A percentile compares a stretch with the other conserved stretches of the same genome.
phyloP scores from a whole-genome alignment of 2,797 vertebrate genomes.

The Okamejei kenojei region DNA sequence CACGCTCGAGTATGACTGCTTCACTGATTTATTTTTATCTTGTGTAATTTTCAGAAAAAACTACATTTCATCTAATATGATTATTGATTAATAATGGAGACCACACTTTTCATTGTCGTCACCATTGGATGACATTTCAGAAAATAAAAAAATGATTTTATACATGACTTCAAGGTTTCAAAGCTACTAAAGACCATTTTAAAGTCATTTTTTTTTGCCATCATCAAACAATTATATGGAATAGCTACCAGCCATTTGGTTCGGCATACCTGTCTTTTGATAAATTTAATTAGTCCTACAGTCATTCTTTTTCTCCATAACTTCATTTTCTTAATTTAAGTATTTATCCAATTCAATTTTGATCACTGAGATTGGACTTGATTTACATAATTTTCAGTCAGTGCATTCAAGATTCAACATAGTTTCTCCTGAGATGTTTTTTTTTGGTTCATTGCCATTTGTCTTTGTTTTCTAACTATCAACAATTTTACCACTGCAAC shows the following conservation, averaged over 20 bases:
- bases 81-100: not conserved
- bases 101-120: not conserved
- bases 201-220: not conserved
- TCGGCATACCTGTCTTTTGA: not conserved
- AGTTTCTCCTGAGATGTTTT: too few species aligned
- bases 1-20: not conserved
- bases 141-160: not conserved
- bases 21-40: not conserved
- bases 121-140: not conserved
- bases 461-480: too few species aligned
- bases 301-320: not conserved
- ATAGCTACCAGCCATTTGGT: not conserved
- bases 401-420: too few species aligned
- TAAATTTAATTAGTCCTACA: not conserved
- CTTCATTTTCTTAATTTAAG: not conserved
- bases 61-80: not conserved
- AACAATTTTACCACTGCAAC: too few species aligned
- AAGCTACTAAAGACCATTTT: not conserved
- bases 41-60: not conserved
- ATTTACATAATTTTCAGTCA: not conserved
- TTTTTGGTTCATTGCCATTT: too few species aligned
- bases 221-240: not conserved
- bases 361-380: not conserved
- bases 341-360: not conserved
- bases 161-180: not conserved